Evolutionary conservation across 2,797 vertebrate species (phyloP).

Genomic region (Acipenser oxyrinchus): DNA sequence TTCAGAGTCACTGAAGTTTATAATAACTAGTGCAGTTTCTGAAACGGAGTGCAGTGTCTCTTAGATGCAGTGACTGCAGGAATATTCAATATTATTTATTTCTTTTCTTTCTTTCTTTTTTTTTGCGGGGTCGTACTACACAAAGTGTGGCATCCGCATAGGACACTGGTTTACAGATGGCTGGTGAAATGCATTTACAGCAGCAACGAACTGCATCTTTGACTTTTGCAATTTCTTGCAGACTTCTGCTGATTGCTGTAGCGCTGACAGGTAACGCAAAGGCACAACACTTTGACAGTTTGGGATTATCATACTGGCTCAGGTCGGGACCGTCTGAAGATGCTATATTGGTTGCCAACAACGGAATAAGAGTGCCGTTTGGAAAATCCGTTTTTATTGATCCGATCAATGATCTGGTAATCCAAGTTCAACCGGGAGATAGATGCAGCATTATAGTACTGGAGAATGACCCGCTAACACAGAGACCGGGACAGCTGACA

Average conservation of each 20-base stretch:
- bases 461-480: constrained; percentile 80
- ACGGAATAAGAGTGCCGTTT: constrained; percentile 83
- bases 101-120: constrained; percentile 27
- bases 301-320: constrained; percentile 58
- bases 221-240: constrained; percentile 33
- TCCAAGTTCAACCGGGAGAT: constrained; percentile 87
- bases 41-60: constrained; percentile 53
- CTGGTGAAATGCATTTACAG: constrained; percentile 40
- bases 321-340: constrained; percentile 64
- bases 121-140: constrained; percentile 23
- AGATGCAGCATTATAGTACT: constrained; percentile 82
- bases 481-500: constrained; percentile 77
- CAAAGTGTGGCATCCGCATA: constrained; percentile 35
- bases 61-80: constrained; percentile 24
- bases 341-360: constrained; percentile 78
- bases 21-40: constrained; percentile 46
- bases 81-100: constrained; percentile 18
- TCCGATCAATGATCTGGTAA: constrained; percentile 79
- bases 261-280: constrained; percentile 49
- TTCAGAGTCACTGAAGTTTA: constrained; percentile 58
- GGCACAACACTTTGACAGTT: constrained; percentile 50
- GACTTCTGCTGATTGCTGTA: constrained; percentile 40
- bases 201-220: constrained; percentile 21
- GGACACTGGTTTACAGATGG: constrained; percentile 47
- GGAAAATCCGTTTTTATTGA: constrained; percentile 84